Evolutionary conservation across 2,888 invertebrate species (phyloP).

Genomic region (Ochropacha duplaris): DNA sequence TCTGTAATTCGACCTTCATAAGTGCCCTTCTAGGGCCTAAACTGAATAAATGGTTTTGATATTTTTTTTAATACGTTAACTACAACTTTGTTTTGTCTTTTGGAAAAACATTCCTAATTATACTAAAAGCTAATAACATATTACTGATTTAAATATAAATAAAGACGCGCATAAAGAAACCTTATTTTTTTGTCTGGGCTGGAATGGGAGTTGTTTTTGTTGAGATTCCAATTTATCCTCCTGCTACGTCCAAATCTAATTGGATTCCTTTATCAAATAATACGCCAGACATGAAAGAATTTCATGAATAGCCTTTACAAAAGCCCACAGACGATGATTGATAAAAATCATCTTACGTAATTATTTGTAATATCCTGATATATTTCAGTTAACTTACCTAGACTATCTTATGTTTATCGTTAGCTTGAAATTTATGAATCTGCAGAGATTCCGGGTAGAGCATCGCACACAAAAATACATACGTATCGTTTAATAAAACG

Average conservation of each 20-base stretch:
- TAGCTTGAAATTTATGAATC: slow-evolving; percentile 41
- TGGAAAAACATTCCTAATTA: too few relatives aligned
- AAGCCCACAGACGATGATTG: slow-evolving; percentile 18
- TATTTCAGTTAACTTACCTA: slow-evolving; percentile 30
- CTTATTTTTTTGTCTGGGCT: neutral
- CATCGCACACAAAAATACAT: slow-evolving; percentile 25
- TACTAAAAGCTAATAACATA: neutral
- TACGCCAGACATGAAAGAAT: neutral
- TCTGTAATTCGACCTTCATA: too few relatives aligned
- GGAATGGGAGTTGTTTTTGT: neutral
- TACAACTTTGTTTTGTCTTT: too few relatives aligned
- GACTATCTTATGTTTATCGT: slow-evolving; percentile 39
- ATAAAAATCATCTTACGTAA: slow-evolving; percentile 28
- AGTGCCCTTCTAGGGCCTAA: too few relatives aligned
- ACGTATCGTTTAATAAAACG: slow-evolving; percentile 9
- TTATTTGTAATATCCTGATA: slow-evolving; percentile 32
- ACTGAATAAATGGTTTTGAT: too few relatives aligned
- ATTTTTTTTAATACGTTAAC: too few relatives aligned
- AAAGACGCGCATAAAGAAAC: neutral
- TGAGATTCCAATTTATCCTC: slow-evolving; percentile 1
- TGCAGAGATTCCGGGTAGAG: slow-evolving; percentile 34
- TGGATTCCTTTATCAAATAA: slow-evolving; percentile 3
- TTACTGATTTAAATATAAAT: neutral
- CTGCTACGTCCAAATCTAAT: neutral
- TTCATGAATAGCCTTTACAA: neutral